Evolutionary conservation across 2,888 invertebrate species (phyloP).

Genomic region (Thera obeliscata): DNA sequence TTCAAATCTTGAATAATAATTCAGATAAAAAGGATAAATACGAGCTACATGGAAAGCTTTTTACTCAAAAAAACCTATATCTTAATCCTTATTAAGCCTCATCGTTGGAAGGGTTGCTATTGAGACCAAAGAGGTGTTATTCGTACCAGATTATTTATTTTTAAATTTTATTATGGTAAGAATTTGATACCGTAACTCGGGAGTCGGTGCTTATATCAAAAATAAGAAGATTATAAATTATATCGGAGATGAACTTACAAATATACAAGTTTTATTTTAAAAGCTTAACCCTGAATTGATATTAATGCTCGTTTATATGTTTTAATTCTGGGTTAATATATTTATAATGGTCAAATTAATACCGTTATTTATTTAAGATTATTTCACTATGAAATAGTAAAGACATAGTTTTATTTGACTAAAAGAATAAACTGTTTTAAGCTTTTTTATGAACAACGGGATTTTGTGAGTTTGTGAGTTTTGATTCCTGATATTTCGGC

Average conservation of each 20-base stretch:
- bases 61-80: conserved; percentile 78
- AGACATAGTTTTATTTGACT: too few species aligned
- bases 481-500: too few species aligned
- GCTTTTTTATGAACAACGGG: too few species aligned
- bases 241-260: background rate
- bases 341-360: too few species aligned
- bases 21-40: conserved; percentile 60
- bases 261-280: background rate
- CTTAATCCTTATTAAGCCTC: conserved; percentile 82
- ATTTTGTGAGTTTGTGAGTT: too few species aligned
- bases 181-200: conserved; percentile 66
- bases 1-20: conserved; percentile 45
- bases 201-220: conserved; percentile 53
- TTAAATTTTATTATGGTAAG: conserved; percentile 41
- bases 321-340: too few species aligned
- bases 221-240: conserved; percentile 7
- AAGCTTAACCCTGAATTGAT: too few species aligned
- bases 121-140: conserved; percentile 77
- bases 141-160: conserved; percentile 68
- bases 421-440: too few species aligned
- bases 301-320: too few species aligned
- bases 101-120: conserved; percentile 70
- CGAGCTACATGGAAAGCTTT: conserved; percentile 77
- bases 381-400: too few species aligned
- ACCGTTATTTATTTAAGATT: too few species aligned